Percentiles rank a stretch among this genome's conserved stretches.
phyloP scores from a whole-genome alignment of 2,888 invertebrate species.

The Melinopterus prodromus region DNA sequence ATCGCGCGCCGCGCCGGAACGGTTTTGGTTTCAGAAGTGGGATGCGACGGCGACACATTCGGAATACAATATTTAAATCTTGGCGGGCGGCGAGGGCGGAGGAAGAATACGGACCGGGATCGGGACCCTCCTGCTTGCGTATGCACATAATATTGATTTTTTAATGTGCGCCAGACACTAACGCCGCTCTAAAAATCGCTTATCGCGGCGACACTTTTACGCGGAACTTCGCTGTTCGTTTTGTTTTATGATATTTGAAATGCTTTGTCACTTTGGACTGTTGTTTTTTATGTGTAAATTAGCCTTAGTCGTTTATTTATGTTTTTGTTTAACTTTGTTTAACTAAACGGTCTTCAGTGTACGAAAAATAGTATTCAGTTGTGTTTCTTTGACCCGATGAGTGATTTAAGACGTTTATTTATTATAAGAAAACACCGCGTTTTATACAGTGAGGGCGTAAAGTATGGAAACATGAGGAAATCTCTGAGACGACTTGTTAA shows the following conservation, averaged over 20 bases:
- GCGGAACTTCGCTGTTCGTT: neutral
- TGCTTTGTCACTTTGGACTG: no score
- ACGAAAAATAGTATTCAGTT: no score
- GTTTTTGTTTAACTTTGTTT: no score
- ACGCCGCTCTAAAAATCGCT: neutral
- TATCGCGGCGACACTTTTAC: neutral
- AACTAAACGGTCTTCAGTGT: no score
- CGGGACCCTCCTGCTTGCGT: constrained; percentile 9
- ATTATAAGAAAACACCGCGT: no score
- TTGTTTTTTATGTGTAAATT: no score
- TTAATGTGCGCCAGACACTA: constrained; percentile 14
- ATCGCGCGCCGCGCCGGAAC: neutral
- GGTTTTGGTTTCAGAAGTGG: neutral
- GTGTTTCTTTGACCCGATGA: no score
- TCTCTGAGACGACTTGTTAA: no score
- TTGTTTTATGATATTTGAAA: neutral
- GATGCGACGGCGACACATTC: constrained; percentile 12
- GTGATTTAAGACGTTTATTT: no score
- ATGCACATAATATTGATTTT: constrained; percentile 26
- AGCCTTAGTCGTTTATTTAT: no score
- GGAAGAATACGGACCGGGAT: neutral
- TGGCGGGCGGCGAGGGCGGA: neutral
- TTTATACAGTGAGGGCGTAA: no score
- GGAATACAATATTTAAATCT: neutral
- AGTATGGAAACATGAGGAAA: no score